These are phyloP conservation scores for Agriotes lineatus DNA, from an alignment of 2,888 invertebrate genomes.

Conservation along the genomic window DNA sequence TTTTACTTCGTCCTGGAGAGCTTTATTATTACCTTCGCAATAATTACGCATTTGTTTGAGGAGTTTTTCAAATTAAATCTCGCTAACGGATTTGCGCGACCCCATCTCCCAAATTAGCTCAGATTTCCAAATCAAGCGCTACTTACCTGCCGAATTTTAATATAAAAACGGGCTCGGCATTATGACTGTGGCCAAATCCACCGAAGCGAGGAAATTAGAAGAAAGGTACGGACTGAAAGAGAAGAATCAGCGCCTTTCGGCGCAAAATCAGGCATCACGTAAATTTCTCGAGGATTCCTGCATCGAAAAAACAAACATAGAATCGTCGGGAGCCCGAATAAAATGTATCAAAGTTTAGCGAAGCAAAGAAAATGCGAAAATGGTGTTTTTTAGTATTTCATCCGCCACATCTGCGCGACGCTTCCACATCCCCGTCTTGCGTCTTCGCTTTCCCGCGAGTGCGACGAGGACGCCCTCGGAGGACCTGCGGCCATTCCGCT, in stretches of 20 bases:
- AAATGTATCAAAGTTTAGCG: slow-evolving; percentile 49
- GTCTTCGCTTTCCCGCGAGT: background rate
- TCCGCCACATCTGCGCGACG: slow-evolving; percentile 17
- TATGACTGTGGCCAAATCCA: background rate
- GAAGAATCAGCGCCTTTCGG: background rate
- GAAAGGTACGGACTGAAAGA: background rate
- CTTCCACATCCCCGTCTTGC: slow-evolving; percentile 2
- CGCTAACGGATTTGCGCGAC: too few relatives aligned
- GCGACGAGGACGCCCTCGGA: slow-evolving; percentile 17
- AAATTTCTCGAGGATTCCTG: slow-evolving; percentile 29
- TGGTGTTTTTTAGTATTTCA: slow-evolving; percentile 38
- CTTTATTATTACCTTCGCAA: background rate
- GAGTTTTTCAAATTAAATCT: background rate
- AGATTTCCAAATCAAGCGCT: too few relatives aligned
- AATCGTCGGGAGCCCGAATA: slow-evolving; percentile 39
- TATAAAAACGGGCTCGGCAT: background rate
- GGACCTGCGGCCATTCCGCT: slow-evolving; percentile 9
- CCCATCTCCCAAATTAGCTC: too few relatives aligned
- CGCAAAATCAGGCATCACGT: slow-evolving; percentile 21
- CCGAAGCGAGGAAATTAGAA: slow-evolving; percentile 10
- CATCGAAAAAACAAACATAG: slow-evolving; percentile 37
- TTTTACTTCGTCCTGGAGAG: background rate
- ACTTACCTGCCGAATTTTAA: too few relatives aligned
- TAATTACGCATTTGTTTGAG: background rate
- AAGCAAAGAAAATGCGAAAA: slow-evolving; percentile 48